Evolutionary conservation across 2,113 vertebrate genomes (phyloP).

Genomic region (Dolichallabes microphthalmus): DNA sequence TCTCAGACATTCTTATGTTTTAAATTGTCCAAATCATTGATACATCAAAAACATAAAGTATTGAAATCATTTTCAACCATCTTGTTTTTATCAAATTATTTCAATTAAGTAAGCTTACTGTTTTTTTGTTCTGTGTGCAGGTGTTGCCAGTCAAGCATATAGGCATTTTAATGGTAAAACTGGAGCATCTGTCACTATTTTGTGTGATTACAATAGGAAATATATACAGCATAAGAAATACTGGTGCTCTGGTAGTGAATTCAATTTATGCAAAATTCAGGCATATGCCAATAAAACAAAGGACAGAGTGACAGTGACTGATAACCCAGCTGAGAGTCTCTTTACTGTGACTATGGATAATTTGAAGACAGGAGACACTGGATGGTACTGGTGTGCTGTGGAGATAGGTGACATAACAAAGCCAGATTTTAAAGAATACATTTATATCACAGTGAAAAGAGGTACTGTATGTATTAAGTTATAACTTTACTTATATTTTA

Average conservation of each 20-base stretch:
- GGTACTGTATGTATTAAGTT: too few species aligned
- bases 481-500: too few species aligned
- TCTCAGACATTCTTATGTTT: too few species aligned
- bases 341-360: conserved; percentile 44
- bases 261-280: neutral
- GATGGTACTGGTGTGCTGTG: conserved; percentile 24
- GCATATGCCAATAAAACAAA: neutral
- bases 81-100: too few species aligned
- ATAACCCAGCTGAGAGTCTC: conserved; percentile 31
- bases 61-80: too few species aligned
- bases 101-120: neutral
- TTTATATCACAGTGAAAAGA: too few species aligned
- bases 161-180: neutral
- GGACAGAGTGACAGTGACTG: conserved; percentile 22
- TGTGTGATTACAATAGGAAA: conserved; percentile 34
- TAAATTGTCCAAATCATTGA: too few species aligned
- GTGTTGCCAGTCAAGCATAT: neutral
- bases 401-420: neutral
- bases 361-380: neutral
- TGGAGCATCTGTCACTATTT: conserved; percentile 38
- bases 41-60: too few species aligned
- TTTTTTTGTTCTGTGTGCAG: neutral
- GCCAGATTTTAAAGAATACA: too few species aligned
- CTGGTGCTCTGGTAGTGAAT: conserved; percentile 19
- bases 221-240: conserved; percentile 37